Evolutionary conservation across 2,113 vertebrate genomes (phyloP).

Genomic region (Neopipo cinnamomea): DNA sequence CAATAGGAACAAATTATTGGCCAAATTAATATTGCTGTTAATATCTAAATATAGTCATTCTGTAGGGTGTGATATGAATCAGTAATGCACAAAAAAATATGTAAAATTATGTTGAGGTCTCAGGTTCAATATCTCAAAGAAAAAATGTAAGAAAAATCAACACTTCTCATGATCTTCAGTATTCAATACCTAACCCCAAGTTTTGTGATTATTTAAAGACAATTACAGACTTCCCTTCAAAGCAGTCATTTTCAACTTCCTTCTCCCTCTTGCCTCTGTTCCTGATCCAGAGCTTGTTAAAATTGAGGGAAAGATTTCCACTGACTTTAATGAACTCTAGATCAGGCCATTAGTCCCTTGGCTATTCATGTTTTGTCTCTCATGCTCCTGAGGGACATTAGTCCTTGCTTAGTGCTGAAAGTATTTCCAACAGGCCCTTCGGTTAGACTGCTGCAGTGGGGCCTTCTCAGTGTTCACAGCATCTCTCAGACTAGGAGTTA

Average conservation of each 20-base stretch:
- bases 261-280: background rate
- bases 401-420: background rate
- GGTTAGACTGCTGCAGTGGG: background rate
- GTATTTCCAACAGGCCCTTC: background rate
- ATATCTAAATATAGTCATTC: background rate
- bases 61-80: background rate
- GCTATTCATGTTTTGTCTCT: background rate
- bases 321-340: background rate
- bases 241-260: background rate
- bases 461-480: background rate
- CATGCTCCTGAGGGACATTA: background rate
- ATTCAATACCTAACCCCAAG: background rate
- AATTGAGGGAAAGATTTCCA: background rate
- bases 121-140: background rate
- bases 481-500: background rate
- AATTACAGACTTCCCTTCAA: background rate
- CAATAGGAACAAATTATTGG: background rate
- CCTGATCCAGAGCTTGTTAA: background rate
- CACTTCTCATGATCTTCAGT: background rate
- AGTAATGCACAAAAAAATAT: background rate
- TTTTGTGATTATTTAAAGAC: background rate
- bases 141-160: background rate
- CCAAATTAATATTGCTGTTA: background rate
- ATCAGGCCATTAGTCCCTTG: background rate
- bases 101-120: background rate